Evolutionary conservation across 2,113 vertebrate genomes (phyloP).

Genomic region (Carollia perspicillata): DNA sequence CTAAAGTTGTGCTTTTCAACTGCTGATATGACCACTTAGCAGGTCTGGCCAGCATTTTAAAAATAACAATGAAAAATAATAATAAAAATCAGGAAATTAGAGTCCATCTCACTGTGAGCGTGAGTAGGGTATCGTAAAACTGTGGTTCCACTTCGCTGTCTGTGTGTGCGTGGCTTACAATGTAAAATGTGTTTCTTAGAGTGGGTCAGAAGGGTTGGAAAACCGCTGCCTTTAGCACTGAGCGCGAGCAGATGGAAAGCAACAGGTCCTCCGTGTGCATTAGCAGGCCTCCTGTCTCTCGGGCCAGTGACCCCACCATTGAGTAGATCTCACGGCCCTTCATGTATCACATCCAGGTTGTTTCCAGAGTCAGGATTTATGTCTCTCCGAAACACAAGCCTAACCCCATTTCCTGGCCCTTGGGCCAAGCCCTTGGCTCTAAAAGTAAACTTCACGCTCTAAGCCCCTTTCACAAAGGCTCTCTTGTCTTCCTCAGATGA

Average conservation of each 20-base stretch:
- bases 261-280: neutral
- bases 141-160: neutral
- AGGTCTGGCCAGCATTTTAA: neutral
- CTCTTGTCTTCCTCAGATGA: neutral
- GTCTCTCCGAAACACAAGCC: neutral
- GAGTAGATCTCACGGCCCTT: conserved; percentile 46
- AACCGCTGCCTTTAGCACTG: neutral
- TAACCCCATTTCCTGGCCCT: neutral
- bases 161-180: neutral
- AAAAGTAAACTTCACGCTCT: neutral
- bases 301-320: neutral
- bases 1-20: neutral
- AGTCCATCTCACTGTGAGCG: neutral
- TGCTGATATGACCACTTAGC: neutral
- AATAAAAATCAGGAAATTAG: neutral
- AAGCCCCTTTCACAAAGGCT: neutral
- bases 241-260: neutral
- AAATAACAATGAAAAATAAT: neutral
- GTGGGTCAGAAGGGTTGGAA: neutral
- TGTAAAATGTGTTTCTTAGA: neutral
- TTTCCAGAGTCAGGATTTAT: conserved; percentile 47
- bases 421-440: conserved; percentile 33
- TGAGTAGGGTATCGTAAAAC: neutral
- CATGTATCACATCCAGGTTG: conserved; percentile 29
- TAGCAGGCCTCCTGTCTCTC: neutral